A percentile compares a stretch with the other conserved stretches of the same genome.
Conservation (phyloP, 2,797 vertebrate species). For the Arrhamphus sclerolepis region DNA sequence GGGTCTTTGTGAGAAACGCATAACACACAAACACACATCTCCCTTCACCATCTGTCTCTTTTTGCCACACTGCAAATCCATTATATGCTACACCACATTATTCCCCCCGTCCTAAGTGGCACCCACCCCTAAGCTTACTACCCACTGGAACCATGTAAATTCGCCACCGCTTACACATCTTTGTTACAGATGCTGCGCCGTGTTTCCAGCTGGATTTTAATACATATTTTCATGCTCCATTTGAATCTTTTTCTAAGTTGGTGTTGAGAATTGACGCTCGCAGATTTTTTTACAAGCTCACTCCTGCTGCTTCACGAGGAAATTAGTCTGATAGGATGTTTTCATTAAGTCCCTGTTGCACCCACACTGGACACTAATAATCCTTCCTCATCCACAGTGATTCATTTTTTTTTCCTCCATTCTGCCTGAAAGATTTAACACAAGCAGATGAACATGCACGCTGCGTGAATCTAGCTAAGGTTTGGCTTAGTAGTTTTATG, state of each 20-base stretch:
- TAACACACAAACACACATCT: constrained; percentile 56
- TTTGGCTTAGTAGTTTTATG: constrained; percentile 72
- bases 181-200: constrained; percentile 61
- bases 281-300: constrained; percentile 62
- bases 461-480: constrained; percentile 41
- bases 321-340: constrained; percentile 44
- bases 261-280: constrained; percentile 50
- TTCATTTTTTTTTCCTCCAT: constrained; percentile 31
- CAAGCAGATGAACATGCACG: constrained; percentile 12
- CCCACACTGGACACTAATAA: constrained; percentile 47
- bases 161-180: constrained; percentile 55
- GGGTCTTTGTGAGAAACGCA: constrained; percentile 28
- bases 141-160: constrained; percentile 67
- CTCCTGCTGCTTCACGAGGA: constrained; percentile 38
- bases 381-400: constrained; percentile 44
- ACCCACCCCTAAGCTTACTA: constrained; percentile 71
- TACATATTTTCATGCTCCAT: constrained; percentile 71
- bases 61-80: constrained; percentile 78
- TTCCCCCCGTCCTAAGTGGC: constrained; percentile 69
- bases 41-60: constrained; percentile 75
- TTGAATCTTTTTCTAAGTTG: constrained; percentile 62
- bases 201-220: constrained; percentile 71
- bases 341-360: constrained; percentile 36
- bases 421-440: constrained; percentile 52
- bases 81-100: constrained; percentile 76